Evolutionary conservation across 2,888 invertebrate species (phyloP).

Genomic region (Scotopteryx bipunctaria): DNA sequence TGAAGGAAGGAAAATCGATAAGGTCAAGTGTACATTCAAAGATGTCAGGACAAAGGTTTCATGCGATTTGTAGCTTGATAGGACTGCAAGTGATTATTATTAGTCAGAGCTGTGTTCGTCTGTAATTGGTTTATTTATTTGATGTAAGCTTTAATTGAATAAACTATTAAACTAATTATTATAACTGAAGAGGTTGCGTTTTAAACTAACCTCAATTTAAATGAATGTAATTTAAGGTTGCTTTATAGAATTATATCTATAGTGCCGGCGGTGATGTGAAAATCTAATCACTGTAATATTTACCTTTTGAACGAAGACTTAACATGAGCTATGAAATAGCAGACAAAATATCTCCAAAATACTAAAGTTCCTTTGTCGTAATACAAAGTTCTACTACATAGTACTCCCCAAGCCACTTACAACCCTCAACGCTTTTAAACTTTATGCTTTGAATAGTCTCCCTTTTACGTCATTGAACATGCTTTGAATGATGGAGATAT

Average conservation of each 20-base stretch:
- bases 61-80: constrained; percentile 12
- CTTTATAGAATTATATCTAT: no score
- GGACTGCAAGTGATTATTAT: constrained; percentile 1
- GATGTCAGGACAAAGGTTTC: constrained; percentile 14
- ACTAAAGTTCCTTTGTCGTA: background rate
- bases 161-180: no score
- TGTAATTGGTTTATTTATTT: background rate
- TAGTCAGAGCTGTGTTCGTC: no score
- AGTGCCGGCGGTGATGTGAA: no score
- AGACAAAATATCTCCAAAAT: background rate
- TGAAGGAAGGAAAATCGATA: constrained; percentile 36
- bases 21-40: constrained; percentile 33
- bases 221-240: no score
- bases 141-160: no score
- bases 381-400: background rate
- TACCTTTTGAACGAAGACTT: no score
- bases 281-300: no score
- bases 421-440: constrained; percentile 6
- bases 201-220: no score
- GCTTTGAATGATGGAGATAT: constrained; percentile 6
- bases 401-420: constrained; percentile 2
- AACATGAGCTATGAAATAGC: background rate
- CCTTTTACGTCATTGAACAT: constrained; percentile 11
- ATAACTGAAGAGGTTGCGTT: no score
- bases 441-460: background rate